Evolutionary conservation across 2,888 invertebrate species (phyloP), one percentile per base, ranked within the genome.

Genomic region (Beris chalybata): DNA sequence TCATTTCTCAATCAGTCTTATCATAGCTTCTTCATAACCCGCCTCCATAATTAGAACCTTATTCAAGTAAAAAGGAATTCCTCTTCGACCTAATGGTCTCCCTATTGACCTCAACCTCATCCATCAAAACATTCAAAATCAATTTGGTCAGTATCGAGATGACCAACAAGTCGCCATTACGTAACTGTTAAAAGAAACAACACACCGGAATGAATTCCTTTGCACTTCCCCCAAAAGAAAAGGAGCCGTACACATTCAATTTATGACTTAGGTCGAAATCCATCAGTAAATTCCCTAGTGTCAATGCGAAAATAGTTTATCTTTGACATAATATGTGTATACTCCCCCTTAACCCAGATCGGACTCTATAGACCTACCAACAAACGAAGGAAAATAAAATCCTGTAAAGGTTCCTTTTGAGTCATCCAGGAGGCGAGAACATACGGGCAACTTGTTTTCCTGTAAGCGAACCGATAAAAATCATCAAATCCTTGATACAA

Each of bases 261-360:
- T 64, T 64, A 64, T 64, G 64, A 64, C 64, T 64, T 54, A 44
- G 54, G 54, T 50, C 50, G 64, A 54, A 52, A 61, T 64, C 64
- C 64, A 54, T 64, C 64, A 53, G 64, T 53, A 53, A 64, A 64
- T 64, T 64, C 64, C 64, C 64, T 31, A 22, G 64, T 54, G 64
- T 64, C 64, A 54, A 54, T 53, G 69, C 64, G 70, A 70, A 71
- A 70, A 70, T 71, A 71, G 70, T 71, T 70, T 71, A 70, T 71
- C 71, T 71, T 64, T 69, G 71, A 70, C 70, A 71, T 67, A 70
- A 67, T 61, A 61, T 52, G 61, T 61, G 50, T 61, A 50, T 61
- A 43, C 50, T 59, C 67, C 65, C 68, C 58, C 44, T 64, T 43
- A 53, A 54, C 53, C 64, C 54, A 44, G 64, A 45, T 54, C 52